phyloP scores from a whole-genome alignment of 2,797 vertebrate genomes.

The Clarias pachynema region DNA sequence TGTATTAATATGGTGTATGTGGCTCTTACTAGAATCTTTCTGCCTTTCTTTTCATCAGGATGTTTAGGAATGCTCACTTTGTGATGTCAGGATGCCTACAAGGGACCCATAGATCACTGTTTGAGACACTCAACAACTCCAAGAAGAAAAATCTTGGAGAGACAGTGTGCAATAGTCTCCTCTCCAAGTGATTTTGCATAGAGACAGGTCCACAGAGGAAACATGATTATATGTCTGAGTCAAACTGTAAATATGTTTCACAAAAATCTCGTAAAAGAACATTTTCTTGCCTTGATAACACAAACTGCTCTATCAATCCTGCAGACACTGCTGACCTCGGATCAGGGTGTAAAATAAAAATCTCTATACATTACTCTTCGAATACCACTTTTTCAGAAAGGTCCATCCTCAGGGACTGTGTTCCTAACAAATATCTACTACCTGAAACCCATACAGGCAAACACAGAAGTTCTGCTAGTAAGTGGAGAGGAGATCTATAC shows the following conservation, averaged over 20 bases:
- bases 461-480: neutral
- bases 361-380: neutral
- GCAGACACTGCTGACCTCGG: neutral
- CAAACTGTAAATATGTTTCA: neutral
- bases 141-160: neutral
- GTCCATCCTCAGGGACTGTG: neutral
- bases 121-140: conserved; percentile 55
- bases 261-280: neutral
- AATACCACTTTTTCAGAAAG: neutral
- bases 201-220: neutral
- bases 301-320: neutral
- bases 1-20: too few relatives aligned
- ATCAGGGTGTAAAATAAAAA: neutral
- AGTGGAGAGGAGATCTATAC: neutral
- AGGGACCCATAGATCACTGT: conserved; percentile 48
- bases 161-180: neutral
- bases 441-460: neutral
- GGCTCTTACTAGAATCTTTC: neutral
- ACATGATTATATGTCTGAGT: neutral
- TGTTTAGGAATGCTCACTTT: conserved; percentile 67
- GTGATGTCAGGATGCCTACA: conserved; percentile 56
- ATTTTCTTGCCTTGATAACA: neutral
- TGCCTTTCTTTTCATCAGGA: conserved; percentile 61
- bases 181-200: conserved; percentile 2
- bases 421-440: conserved; percentile 5